Conservation (phyloP, 2,797 vertebrate species). For the Parambassis ranga region DNA sequence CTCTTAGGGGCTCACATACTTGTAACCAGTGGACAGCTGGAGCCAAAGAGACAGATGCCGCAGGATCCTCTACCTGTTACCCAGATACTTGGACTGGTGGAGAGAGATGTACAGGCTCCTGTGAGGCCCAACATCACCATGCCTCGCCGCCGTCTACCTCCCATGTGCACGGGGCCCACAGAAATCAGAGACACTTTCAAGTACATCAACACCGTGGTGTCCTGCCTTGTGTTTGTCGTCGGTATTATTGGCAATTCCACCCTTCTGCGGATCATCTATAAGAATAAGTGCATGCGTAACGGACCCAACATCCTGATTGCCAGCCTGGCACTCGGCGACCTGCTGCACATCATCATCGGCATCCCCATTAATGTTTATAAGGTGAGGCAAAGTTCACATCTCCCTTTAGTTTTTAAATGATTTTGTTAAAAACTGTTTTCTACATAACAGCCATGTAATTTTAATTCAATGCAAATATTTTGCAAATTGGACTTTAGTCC, state of each 20-base stretch:
- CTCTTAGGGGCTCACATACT: constrained; percentile 43
- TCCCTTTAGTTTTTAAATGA: too few relatives aligned
- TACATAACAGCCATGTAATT: not conserved
- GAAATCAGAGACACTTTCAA: constrained; percentile 92
- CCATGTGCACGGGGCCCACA: constrained; percentile 83
- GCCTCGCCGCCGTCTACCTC: constrained; percentile 70
- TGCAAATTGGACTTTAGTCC: constrained; percentile 1
- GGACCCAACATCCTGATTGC: constrained; percentile 96
- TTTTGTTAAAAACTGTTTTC: too few relatives aligned
- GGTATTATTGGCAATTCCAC: constrained; percentile 96
- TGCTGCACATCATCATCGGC: constrained; percentile 92
- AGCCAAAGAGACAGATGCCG: constrained; percentile 23
- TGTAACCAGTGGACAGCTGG: constrained; percentile 52
- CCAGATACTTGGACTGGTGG: constrained; percentile 49
- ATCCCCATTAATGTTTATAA: constrained; percentile 96
- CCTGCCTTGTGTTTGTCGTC: constrained; percentile 91
- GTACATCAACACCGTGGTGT: constrained; percentile 94
- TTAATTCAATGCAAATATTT: constrained; percentile 6
- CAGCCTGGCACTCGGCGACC: constrained; percentile 93
- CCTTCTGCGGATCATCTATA: constrained; percentile 94
- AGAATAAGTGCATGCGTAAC: constrained; percentile 97
- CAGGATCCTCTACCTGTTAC: constrained; percentile 37
- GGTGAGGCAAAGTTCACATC: constrained; percentile 77
- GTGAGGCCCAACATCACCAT: constrained; percentile 66
- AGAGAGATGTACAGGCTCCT: constrained; percentile 50